These are phyloP conservation scores for Dermatemys mawii DNA, from an alignment of 2,113 vertebrate species.

Conservation along the genomic window DNA sequence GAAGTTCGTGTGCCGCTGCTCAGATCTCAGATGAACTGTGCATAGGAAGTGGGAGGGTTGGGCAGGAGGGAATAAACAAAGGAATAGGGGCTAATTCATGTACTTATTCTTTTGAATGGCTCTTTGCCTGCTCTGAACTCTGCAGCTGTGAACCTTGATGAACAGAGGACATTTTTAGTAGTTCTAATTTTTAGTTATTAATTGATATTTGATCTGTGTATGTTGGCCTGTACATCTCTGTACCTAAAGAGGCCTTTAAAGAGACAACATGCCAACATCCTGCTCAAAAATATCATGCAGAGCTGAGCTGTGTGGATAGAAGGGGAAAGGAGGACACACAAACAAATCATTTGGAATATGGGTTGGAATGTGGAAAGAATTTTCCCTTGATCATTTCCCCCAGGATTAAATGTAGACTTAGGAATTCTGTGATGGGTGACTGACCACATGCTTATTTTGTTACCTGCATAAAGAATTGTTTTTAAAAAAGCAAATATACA, in stretches of 20 bases:
- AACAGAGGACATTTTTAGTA: background rate
- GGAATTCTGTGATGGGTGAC: background rate
- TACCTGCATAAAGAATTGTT: background rate
- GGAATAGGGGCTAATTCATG: background rate
- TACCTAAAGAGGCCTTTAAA: background rate
- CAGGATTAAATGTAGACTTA: background rate
- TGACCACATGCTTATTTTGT: background rate
- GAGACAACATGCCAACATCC: background rate
- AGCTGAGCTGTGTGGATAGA: background rate
- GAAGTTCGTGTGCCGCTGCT: background rate
- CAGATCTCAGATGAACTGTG: background rate
- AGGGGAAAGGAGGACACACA: background rate
- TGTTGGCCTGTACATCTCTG: background rate
- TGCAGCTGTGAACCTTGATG: background rate
- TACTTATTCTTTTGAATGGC: background rate
- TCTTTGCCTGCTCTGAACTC: background rate
- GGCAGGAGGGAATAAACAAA: background rate
- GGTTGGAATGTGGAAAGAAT: background rate
- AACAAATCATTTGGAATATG: background rate
- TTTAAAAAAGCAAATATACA: background rate
- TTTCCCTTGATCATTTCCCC: background rate
- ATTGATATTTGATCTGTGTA: background rate
- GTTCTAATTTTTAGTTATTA: background rate
- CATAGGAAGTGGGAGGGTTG: background rate
- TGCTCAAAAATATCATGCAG: background rate